Percentiles rank a stretch among this genome's conserved stretches.
Evolutionary conservation across 2,113 vertebrate species (phyloP).

Genomic region (Fukomys damarensis): DNA sequence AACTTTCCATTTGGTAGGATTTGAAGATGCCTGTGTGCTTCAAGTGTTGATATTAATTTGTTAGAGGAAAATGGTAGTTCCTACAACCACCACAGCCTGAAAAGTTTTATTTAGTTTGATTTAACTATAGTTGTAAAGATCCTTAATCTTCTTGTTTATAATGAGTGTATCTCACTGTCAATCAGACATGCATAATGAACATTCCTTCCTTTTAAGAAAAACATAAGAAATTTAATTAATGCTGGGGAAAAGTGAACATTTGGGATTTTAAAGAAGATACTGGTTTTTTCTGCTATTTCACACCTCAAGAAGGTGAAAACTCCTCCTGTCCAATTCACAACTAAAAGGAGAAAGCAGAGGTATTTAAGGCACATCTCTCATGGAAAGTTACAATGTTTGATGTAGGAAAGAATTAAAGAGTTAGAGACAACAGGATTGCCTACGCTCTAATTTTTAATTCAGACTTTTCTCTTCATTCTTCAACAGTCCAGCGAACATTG

Average conservation of each 20-base stretch:
- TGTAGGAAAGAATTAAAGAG: neutral
- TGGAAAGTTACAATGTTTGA: neutral
- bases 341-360: neutral
- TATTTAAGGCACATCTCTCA: neutral
- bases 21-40: neutral
- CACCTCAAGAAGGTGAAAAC: neutral
- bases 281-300: neutral
- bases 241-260: neutral
- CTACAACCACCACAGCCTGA: neutral
- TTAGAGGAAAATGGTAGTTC: constrained; percentile 41
- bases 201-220: neutral
- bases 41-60: neutral
- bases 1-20: constrained; percentile 27
- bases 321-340: neutral
- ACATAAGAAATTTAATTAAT: neutral
- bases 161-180: neutral
- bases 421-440: neutral
- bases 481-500: neutral
- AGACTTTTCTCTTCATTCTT: neutral
- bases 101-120: constrained; percentile 53
- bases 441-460: neutral
- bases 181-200: neutral
- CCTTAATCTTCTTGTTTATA: neutral
- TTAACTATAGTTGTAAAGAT: neutral
- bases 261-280: neutral